phyloP scores from a whole-genome alignment of 2,888 invertebrate species.

The Caenorhabditis panamensis region DNA sequence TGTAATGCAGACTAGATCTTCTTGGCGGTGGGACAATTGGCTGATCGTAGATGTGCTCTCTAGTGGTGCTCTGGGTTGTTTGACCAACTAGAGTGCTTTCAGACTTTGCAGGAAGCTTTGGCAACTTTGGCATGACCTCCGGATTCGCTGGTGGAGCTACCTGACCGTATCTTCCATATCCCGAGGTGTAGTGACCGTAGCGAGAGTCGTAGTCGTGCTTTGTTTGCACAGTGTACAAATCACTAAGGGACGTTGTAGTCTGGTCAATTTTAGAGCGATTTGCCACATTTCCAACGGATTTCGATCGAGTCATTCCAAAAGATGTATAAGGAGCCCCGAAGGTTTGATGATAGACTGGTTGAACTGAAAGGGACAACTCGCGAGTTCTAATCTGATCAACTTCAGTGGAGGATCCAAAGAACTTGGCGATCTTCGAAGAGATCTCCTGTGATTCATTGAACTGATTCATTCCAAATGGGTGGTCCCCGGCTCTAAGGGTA shows the following conservation, averaged over 20 bases:
- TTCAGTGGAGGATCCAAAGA: slow-evolving; percentile 35
- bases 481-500: slow-evolving; percentile 44
- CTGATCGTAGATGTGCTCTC: slow-evolving; percentile 37
- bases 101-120: not conserved
- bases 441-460: slow-evolving; percentile 43
- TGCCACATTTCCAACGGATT: slow-evolving; percentile 34
- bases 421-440: slow-evolving; percentile 32
- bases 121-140: slow-evolving; percentile 40
- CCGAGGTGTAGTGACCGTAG: slow-evolving; percentile 43
- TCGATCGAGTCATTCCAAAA: slow-evolving; percentile 34
- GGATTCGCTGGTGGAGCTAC: slow-evolving; percentile 26
- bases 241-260: slow-evolving; percentile 45
- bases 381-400: slow-evolving; percentile 29
- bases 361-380: slow-evolving; percentile 37
- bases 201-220: slow-evolving; percentile 37
- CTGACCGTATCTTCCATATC: slow-evolving; percentile 42
- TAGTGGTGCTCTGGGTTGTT: not conserved
- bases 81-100: not conserved
- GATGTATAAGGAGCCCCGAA: slow-evolving; percentile 32
- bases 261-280: slow-evolving; percentile 12
- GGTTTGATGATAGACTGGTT: slow-evolving; percentile 36
- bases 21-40: slow-evolving; percentile 10
- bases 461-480: slow-evolving; percentile 50
- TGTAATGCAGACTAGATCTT: slow-evolving; percentile 7
- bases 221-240: slow-evolving; percentile 31